Evolutionary conservation across 1,140 invertebrate species (phyloP), one percentile per base, ranked within the genome.

Genomic region (Drosophila takahashii): DNA sequence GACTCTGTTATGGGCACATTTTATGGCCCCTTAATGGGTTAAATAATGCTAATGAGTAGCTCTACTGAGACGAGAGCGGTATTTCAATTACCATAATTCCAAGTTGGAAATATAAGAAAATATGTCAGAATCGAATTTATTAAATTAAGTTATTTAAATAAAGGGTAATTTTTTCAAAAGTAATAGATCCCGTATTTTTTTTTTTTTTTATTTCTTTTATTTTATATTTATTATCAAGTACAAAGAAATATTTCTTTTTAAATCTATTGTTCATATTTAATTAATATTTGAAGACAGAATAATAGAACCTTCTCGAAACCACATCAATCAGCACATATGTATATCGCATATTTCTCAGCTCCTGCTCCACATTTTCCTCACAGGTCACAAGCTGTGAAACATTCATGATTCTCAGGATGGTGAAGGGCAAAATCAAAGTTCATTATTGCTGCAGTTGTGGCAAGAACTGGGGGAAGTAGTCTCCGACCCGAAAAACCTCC

Each of bases 361-460:
- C 9, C 7, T 11, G 26, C 48, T 26, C 11, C 8, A 13, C 16
- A 37, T 39, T 44, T 52, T 29, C 41, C n/a, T 11, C 9, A 6
- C 16, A 9, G 50, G 52, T 26, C 39, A 34, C 47, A 57, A 45
- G 18, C 37, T 45, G 39, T 44, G n/a, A 13, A 37, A 26, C 29
- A 66, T 58, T 47, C 13, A 51, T 47, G 48, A 7, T 26, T 6
- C n/a, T 11, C 10, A 13, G 3, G 34, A 18, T 18, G 13, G 22
- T 16, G 2, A 57, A 18, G 65, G 42, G 26, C 16, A 48, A 73
- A 85, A 72, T 79, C 81, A 85, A 73, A 80, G 67, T 86, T 85
- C 81, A 81, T 86, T 86, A 85, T 77, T 77, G 48, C 52, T 47
- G 48, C 60, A 53, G 56, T 73, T 77, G 59, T 58, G 73, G 77